phyloP scores from a whole-genome alignment of 2,888 invertebrate species.

The Scaeva pyrastri region DNA sequence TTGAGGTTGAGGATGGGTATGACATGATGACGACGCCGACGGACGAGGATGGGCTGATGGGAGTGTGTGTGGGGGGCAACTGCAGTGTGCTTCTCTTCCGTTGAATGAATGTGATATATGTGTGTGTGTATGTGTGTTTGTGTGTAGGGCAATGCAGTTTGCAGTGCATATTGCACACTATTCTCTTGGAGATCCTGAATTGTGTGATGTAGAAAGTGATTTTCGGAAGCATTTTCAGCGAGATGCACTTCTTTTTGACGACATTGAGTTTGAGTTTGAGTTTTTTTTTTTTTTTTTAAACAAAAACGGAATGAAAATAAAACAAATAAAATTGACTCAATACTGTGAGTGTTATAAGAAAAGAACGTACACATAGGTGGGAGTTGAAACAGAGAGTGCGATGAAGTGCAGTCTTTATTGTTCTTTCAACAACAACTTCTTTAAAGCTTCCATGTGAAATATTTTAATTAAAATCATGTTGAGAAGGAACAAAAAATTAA shows the following conservation, averaged over 20 bases:
- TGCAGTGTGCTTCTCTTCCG: slow-evolving; percentile 5
- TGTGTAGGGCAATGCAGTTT: too few species aligned
- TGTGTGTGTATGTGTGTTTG: too few species aligned
- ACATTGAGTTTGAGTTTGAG: slow-evolving; percentile 8
- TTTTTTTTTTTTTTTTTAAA: too few species aligned
- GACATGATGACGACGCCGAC: background rate
- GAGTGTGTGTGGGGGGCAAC: slow-evolving; percentile 1
- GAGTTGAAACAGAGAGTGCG: slow-evolving; percentile 16
- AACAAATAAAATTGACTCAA: slow-evolving; percentile 21
- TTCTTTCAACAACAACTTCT: slow-evolving; percentile 12
- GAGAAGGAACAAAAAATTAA: too few species aligned
- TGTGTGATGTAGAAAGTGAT: slow-evolving; percentile 18
- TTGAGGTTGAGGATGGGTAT: slow-evolving; percentile 29
- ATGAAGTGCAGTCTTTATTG: background rate
- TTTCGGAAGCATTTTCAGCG: slow-evolving; percentile 3
- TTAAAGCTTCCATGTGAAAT: slow-evolving; percentile 29
- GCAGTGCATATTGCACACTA: background rate
- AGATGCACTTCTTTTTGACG: slow-evolving; percentile 17
- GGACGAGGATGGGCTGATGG: background rate
- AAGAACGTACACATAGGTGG: background rate
- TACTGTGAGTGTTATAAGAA: background rate
- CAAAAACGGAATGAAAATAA: background rate
- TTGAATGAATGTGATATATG: slow-evolving; percentile 45
- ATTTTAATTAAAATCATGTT: background rate
- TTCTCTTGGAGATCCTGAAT: slow-evolving; percentile 27